Evolutionary conservation across 2,797 vertebrate genomes (phyloP).

Genomic region (Erpetoichthys calabaricus): DNA sequence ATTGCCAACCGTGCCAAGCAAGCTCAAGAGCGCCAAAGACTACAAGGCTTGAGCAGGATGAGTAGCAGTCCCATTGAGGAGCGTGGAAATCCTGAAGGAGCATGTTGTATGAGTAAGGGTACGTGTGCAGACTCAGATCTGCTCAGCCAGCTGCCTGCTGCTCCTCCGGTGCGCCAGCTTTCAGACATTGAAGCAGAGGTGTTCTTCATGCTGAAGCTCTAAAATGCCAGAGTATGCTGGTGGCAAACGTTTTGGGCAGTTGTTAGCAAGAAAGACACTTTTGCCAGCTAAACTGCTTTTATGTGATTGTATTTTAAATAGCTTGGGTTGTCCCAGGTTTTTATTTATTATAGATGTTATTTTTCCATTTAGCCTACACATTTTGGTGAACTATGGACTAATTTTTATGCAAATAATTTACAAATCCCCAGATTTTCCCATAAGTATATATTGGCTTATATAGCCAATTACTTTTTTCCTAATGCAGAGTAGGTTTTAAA

Average conservation of each 20-base stretch:
- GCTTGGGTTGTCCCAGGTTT: no score
- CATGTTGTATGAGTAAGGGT: conserved; percentile 60
- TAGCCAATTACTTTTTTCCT: no score
- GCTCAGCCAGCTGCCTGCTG: conserved; percentile 32
- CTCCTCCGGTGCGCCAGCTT: conserved; percentile 27
- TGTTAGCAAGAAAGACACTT: no score
- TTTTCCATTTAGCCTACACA: no score
- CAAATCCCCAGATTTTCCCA: no score
- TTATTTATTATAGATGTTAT: no score
- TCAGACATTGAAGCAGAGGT: conserved; percentile 44
- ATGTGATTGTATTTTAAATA: neutral
- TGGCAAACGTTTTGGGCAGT: neutral
- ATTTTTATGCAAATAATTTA: no score
- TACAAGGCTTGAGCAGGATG: conserved; percentile 45
- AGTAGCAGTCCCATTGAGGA: conserved; percentile 61
- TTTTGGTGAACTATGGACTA: no score
- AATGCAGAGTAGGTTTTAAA: no score
- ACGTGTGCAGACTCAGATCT: conserved; percentile 48
- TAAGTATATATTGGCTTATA: no score
- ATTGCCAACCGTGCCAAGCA: conserved; percentile 80
- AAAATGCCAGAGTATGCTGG: conserved; percentile 17
- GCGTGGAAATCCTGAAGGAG: conserved; percentile 78
- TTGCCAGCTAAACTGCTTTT: conserved; percentile 14
- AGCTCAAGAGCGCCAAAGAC: conserved; percentile 72
- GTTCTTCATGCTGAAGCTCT: conserved; percentile 64